These are phyloP conservation scores for Choristoneura fumiferana DNA, from an alignment of 1,140 invertebrate genomes.

Conservation along the genomic window DNA sequence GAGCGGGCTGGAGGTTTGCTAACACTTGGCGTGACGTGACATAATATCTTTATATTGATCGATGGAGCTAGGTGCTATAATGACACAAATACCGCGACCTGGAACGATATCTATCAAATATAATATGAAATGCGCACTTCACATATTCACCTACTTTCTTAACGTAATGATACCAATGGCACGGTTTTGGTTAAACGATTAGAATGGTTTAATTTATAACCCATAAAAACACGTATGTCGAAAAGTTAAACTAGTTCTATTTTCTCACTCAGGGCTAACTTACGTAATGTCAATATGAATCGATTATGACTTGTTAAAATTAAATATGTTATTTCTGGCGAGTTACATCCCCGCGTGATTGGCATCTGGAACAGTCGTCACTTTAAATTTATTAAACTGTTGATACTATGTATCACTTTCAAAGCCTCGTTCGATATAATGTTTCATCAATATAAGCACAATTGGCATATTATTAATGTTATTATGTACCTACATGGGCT, in stretches of 20 bases:
- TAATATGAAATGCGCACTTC: slow-evolving; percentile 31
- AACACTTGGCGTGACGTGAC: background rate
- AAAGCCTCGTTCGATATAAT: slow-evolving; percentile 24
- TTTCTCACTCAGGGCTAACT: background rate
- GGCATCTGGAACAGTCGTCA: background rate
- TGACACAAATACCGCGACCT: slow-evolving; percentile 29
- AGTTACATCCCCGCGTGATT: too few relatives aligned
- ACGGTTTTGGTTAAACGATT: slow-evolving; percentile 37
- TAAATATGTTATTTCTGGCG: too few relatives aligned
- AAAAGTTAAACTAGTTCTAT: background rate
- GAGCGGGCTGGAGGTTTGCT: background rate
- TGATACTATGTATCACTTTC: background rate
- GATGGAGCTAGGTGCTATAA: background rate
- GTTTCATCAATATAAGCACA: slow-evolving; percentile 21
- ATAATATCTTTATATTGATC: slow-evolving; percentile 18
- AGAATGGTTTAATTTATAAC: background rate
- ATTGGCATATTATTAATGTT: too few relatives aligned
- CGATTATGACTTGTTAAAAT: too few relatives aligned
- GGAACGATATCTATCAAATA: slow-evolving; percentile 37
- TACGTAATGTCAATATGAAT: too few relatives aligned
- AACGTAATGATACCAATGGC: slow-evolving; percentile 47
- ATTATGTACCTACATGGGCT: too few relatives aligned
- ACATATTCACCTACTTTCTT: slow-evolving; percentile 52
- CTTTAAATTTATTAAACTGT: background rate
- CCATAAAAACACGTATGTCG: background rate